Evolutionary conservation across 2,113 vertebrate species (phyloP).

Genomic region (Lycaon pictus): DNA sequence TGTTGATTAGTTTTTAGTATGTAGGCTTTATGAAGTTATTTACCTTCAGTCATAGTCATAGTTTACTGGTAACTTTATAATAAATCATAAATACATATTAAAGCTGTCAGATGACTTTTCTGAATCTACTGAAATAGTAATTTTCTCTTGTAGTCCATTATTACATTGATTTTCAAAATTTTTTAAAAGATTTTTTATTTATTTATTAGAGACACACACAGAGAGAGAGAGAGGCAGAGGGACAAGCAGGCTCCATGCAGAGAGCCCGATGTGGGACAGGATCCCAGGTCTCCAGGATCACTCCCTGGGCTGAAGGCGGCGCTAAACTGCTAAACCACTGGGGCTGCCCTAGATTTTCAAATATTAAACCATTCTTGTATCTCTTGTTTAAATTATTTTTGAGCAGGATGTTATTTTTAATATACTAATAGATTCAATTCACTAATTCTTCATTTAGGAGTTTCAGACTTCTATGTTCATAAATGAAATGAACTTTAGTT

Average conservation of each 20-base stretch:
- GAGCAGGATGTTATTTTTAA: constrained; percentile 1
- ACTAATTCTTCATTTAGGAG: neutral
- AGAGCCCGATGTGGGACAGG: too few relatives aligned
- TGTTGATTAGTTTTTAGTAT: neutral
- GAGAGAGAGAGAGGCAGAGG: too few relatives aligned
- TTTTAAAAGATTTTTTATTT: too few relatives aligned
- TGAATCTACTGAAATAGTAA: neutral
- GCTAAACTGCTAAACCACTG: too few relatives aligned
- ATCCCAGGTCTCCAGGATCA: too few relatives aligned
- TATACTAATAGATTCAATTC: neutral
- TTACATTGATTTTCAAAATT: neutral
- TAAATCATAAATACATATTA: neutral
- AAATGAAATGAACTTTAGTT: neutral
- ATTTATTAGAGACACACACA: too few relatives aligned
- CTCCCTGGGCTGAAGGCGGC: too few relatives aligned
- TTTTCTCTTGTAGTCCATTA: neutral
- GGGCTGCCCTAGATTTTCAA: neutral
- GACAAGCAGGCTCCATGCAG: too few relatives aligned
- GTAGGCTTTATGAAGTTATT: neutral
- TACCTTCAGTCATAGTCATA: neutral
- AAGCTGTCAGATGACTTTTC: neutral
- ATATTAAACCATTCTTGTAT: neutral
- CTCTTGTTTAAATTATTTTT: neutral
- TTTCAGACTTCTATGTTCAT: neutral
- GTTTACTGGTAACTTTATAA: neutral